Conservation (phyloP, 1,140 invertebrate genomes). For the Aphis gossypii region DNA sequence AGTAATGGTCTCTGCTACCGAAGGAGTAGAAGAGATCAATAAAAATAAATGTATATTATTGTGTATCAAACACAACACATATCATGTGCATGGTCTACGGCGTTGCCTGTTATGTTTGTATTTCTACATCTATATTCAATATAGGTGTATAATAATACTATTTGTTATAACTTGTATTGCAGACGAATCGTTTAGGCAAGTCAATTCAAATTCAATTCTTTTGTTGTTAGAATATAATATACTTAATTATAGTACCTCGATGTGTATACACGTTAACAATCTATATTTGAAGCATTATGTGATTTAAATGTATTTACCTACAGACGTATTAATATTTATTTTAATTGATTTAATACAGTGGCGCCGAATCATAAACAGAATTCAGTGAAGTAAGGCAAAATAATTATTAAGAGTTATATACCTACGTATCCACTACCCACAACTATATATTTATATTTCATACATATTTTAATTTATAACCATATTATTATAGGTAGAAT, state of each 20-base stretch:
- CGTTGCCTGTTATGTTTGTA: background rate
- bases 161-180: background rate
- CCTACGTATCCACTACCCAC: background rate
- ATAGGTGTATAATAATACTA: too few species aligned
- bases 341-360: background rate
- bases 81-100: background rate
- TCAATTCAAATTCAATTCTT: background rate
- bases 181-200: background rate
- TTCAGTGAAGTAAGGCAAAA: background rate
- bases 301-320: background rate
- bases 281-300: background rate
- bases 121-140: background rate
- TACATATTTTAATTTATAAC: background rate
- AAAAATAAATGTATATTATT: background rate
- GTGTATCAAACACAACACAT: background rate
- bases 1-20: background rate
- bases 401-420: background rate
- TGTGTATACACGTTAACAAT: background rate
- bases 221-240: background rate
- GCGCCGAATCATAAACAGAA: background rate
- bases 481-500: background rate
- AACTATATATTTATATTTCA: background rate
- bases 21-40: background rate
- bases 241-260: background rate
- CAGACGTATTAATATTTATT: background rate